Base-by-base conservation (phyloP, 2,113 vertebrate genomes). In the Thamnophis sirtalis region DNA sequence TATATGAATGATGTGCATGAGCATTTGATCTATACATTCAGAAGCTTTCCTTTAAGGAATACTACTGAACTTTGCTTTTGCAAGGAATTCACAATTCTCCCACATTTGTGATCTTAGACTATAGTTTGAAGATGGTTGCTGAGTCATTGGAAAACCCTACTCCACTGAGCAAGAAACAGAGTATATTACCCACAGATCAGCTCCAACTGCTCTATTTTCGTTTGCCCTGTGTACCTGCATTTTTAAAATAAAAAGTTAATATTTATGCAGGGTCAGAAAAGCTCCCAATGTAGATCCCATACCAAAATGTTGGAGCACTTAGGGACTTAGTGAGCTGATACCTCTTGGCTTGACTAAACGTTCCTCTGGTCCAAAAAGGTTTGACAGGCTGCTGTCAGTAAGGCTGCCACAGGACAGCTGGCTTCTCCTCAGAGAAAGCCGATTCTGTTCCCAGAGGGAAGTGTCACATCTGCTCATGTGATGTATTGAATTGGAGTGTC, bases 381-480 rank as follows among this genome's bases (percentile, higher is more conserved):
- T 24, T 73, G 50, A 54, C 73, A 13, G 49, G 73, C 11, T 38
- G 10, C 91, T 92, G 54, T 43, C 68, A 19, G 26, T 48, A 85
- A 88, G 28, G 73, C 43, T 53, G 48, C 73, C 80, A 63, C 48
- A 89, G 91, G 88, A 89, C 73, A 92, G 55, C 91, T 86, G 91
- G 3, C 80, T 86, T 63, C 43, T 53, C 73, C 68, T 63, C 22
- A 56, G 51, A 85, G 48, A 63, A 92, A 89, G 88, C 55, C 1
- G 49, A 89, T 86, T 86, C 88, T 63, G 55, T 63, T 86, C 55
- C 91, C 91, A 63, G 49, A 84, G 88, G 91, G 22, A 92, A 92
- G 80, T 89, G 91, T 85, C 88, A 92, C 91, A 92, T 63, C 53
- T 86, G 91, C 53, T 92, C 55, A 92, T 86, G 88, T 51, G 73